Evolutionary conservation across 2,888 invertebrate species (phyloP), one percentile per base, ranked within the genome.

Genomic region (Aphodius granarius): DNA sequence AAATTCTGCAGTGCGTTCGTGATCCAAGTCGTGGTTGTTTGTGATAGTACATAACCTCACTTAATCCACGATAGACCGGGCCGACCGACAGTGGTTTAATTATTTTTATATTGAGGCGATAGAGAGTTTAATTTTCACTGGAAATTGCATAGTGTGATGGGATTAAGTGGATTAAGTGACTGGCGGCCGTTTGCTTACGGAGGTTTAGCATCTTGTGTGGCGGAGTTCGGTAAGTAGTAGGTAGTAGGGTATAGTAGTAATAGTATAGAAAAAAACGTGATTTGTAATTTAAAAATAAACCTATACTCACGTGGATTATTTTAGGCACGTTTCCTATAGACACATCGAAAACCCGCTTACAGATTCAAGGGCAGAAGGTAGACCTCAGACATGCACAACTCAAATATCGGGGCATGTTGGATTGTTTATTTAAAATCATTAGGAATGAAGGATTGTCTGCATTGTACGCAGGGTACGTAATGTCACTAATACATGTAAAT

Each of bases 101-200:
- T 66, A 17, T 66, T 66, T 21, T 66, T 66, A 15, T 3, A 21
- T 66, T 66, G n/a, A 17, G 3, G 3, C 4, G 18, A 66, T 2
- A 16, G 66, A 66, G 17, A 63, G 22, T 72, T 23, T 72, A 23
- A 72, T 72, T 63, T 72, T 72, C 20, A 23, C 16, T 13, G 16
- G 22, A 17, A 71, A 15, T 18, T 23, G 75, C 17, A 80, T 79
- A 83, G 83, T 90, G 92, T 91, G 85, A 94, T 93, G 93, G 93
- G 92, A 89, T 91, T 92, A 86, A 90, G 90, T 84, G 93, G 92
- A 89, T 91, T 92, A 86, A 90, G 90, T 84, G 94, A 95, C 88
- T 97, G 97, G 96, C 92, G 95, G 88, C 97, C 97, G 85, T 98
- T 97, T 89, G 90, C 97, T 83, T 97, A 96, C 89, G 97, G 97